phyloP scores from a whole-genome alignment of 2,797 vertebrate genomes.

The Parambassis ranga region DNA sequence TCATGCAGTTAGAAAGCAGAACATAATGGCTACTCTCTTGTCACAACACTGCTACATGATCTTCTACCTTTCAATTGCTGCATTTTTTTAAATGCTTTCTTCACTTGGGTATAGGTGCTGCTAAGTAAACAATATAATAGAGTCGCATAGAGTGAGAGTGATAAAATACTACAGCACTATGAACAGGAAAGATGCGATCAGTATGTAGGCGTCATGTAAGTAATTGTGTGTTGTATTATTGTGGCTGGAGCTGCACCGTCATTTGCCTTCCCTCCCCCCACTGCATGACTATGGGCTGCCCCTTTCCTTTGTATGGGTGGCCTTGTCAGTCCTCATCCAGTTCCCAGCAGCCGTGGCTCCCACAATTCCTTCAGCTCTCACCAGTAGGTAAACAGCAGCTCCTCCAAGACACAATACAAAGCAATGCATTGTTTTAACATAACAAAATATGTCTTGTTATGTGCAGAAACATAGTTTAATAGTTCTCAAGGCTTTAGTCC shows the following conservation, averaged over 20 bases:
- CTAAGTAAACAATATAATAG: slow-evolving; percentile 1
- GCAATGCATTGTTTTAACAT: neutral
- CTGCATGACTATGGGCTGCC: slow-evolving; percentile 46
- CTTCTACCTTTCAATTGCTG: neutral
- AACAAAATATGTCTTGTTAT: neutral
- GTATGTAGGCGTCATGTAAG: slow-evolving; percentile 23
- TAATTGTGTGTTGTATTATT: slow-evolving; percentile 44
- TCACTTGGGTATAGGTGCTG: neutral
- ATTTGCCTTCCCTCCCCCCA: slow-evolving; percentile 48
- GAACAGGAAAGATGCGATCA: slow-evolving; percentile 7
- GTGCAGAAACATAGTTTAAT: neutral
- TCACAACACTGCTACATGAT: slow-evolving; percentile 1
- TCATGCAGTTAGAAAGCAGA: slow-evolving; percentile 84
- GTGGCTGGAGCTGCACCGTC: slow-evolving; percentile 20
- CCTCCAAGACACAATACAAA: slow-evolving; percentile 26
- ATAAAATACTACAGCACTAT: neutral
- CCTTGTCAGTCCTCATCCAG: slow-evolving; percentile 74
- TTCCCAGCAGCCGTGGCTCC: slow-evolving; percentile 57
- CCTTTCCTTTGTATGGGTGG: slow-evolving; percentile 71
- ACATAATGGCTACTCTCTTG: slow-evolving; percentile 18
- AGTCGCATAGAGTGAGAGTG: neutral
- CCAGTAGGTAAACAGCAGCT: slow-evolving; percentile 23
- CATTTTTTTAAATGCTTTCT: neutral
- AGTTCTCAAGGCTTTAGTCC: neutral
- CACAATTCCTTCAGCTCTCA: slow-evolving; percentile 39